These are phyloP conservation scores for Gallinago jamesoni DNA, from an alignment of 2,113 vertebrate genomes.

Conservation along the genomic window DNA sequence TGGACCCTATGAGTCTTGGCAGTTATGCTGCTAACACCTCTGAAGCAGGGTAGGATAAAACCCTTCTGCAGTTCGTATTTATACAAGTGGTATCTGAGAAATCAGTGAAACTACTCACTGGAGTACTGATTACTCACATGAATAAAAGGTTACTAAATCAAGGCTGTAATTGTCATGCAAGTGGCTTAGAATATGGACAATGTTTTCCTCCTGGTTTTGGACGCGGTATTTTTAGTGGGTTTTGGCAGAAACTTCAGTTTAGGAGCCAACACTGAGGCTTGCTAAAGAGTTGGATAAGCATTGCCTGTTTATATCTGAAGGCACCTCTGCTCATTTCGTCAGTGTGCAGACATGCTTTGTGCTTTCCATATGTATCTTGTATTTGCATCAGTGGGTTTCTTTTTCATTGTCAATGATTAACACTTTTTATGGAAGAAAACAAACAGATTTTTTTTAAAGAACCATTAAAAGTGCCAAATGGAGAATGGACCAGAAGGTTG, in stretches of 20 bases:
- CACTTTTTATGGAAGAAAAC: neutral
- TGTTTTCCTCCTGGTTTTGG: slow-evolving; percentile 2
- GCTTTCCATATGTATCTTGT: neutral
- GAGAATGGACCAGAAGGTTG: neutral
- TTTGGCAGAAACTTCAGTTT: slow-evolving; percentile 30
- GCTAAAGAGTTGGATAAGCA: neutral
- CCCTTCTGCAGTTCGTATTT: neutral
- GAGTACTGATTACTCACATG: neutral
- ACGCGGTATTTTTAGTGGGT: neutral
- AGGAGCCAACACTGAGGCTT: neutral
- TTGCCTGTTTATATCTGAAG: neutral
- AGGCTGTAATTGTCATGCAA: neutral
- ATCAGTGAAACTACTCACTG: neutral
- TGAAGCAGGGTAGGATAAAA: neutral
- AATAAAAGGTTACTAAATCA: slow-evolving; percentile 1
- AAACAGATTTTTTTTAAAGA: neutral
- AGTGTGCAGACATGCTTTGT: neutral
- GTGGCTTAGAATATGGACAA: neutral
- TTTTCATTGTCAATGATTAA: neutral
- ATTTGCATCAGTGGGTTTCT: neutral
- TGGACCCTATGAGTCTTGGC: neutral
- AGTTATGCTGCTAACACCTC: neutral
- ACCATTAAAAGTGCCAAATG: neutral
- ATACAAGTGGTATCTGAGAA: neutral
- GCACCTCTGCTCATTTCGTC: neutral